Evolutionary conservation across 2,113 vertebrate species (phyloP).

Genomic region (Pelecanus crispus): DNA sequence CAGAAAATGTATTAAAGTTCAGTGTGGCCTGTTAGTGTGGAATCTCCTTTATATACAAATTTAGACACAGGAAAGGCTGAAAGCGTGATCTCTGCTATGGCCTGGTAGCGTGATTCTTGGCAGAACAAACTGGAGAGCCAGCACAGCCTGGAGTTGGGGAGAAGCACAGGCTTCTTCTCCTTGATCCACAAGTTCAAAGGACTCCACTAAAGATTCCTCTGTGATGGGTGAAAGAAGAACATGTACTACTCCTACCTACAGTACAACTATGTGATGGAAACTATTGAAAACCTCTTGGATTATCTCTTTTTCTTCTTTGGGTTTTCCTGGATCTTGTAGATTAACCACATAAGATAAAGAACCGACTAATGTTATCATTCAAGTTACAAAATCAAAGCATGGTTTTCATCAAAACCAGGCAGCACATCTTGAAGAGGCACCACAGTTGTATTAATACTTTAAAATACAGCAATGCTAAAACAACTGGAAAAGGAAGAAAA

Average conservation of each 20-base stretch:
- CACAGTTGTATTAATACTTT: background rate
- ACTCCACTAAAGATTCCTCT: background rate
- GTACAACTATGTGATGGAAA: background rate
- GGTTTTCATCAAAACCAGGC: background rate
- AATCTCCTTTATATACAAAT: background rate
- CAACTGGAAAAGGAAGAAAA: background rate
- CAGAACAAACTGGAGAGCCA: background rate
- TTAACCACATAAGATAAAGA: background rate
- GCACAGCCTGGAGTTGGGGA: background rate
- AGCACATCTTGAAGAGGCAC: background rate
- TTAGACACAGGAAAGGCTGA: background rate
- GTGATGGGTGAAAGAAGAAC: background rate
- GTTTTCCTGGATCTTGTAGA: background rate
- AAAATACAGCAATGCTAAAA: background rate
- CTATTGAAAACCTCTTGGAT: background rate
- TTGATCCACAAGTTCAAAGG: background rate
- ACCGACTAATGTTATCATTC: background rate
- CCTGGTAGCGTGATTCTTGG: background rate
- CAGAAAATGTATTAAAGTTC: background rate
- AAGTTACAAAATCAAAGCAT: background rate
- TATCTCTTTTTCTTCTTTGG: background rate
- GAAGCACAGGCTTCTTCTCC: background rate
- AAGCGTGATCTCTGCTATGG: background rate
- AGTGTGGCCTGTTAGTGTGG: background rate
- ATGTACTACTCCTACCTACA: background rate